Base-by-base conservation (phyloP, 2,113 vertebrate genomes). In the Machaerirhynchus nigripectus region DNA sequence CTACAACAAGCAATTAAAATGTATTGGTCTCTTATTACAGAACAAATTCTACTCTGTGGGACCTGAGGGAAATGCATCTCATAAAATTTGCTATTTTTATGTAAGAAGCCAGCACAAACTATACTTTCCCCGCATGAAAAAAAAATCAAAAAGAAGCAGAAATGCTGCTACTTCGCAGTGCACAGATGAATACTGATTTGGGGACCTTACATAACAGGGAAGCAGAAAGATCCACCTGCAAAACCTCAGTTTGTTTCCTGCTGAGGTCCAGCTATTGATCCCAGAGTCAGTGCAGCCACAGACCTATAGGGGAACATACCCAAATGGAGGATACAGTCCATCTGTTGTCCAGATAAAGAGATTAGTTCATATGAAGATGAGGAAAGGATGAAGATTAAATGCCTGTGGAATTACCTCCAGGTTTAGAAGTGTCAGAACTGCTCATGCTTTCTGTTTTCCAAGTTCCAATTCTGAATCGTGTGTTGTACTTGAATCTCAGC, bases 1-100 rank as follows among this genome's bases (percentile, higher is more conserved):
- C 76, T 90, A 67, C 49, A 90, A 70, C 37, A 84, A 84, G 76
- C 88, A 94, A 95, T 96, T 96, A 94, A 95, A 94, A 90, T 74
- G 89, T n/a, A 23, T 71, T 68, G 80, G 82, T 96, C 44, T 89
- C 61, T 39, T 90, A 78, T 75, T 89, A 92, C 53, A 52, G 77
- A 95, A 86, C 56, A 81, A 90, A 71, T 89, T 87, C 60, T 64
- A 13, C 63, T 93, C 69, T 0, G 0, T 59, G 46, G n/a, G 65
- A 37, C 95, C 79, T 75, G 68, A 86, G 64, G 88, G 76, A 94
- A 90, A 78, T 64, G 44, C 37, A 78, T 88, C 60, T 84, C 71
- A 90, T 83, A 85, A 84, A 79, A 87, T 55, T 23, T 90, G n/a
- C 67, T 84, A 50, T 53, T 95, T 97, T 93, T 89, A 37, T 87